Base-by-base conservation (phyloP, 2,113 vertebrate species). In the Apodemus sylvaticus region DNA sequence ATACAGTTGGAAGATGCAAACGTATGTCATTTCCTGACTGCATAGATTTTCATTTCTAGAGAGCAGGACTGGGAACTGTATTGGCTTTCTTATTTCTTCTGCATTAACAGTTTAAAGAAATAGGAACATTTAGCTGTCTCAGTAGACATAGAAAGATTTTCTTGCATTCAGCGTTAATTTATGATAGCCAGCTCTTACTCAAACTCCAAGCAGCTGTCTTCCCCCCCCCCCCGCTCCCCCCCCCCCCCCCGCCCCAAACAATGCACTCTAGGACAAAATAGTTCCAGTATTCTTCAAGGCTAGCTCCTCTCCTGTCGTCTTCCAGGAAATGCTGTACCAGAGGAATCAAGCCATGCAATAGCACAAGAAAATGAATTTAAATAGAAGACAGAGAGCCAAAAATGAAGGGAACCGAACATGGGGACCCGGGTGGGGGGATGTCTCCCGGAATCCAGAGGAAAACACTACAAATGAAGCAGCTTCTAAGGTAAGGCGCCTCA, bases 281-380 rank as follows among this genome's bases (percentile, higher is more conserved):
- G 83, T 24, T 36, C 20, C 31, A 14, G 9, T 48, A n/a, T 77
- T 88, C 39, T 42, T 81, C 29, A 71, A 85, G 79, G 11, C 60
- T 29, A 76, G 58, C n/a, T 45, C 42, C 0, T 4, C 4, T 68
- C 16, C 6, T n/a, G 3, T 11, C 26, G 4, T 0, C 1, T 5
- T 13, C 6, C 77, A 6, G 48, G 73, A 60, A 48, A 10, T 4
- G 6, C 17, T 88, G 20, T 16, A 0, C 2, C 48, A 22, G 78
- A 89, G 58, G n/a, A 77, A 9, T 5, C 48, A 34, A 60, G 66
- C 2, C 53, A 19, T 62, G 64, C 16, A 86, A 64, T 88, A 68
- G 24, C 77, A 82, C 64, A 96, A 74, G 93, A 96, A 96, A 96
- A 96, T 45, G 0, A 74, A 79, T 76, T n/a, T 19, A 76, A 68